Evolutionary conservation across 1,140 invertebrate species (phyloP), one percentile per base, ranked within the genome.

Genomic region (Bombus superbus): DNA sequence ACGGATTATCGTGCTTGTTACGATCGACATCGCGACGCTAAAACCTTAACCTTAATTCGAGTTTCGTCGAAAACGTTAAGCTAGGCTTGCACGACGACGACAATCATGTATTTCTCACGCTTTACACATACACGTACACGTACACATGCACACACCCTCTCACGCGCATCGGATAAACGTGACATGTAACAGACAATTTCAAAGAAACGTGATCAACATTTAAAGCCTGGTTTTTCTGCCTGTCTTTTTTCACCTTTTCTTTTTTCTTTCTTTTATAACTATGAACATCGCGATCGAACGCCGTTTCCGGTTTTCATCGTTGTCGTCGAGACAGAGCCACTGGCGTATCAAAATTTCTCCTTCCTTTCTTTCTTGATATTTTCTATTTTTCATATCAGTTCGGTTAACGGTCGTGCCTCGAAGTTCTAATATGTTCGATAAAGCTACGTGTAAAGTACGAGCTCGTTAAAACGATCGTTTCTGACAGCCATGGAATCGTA

Each of bases 1-100:
- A 59, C 71, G 71, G 64, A 90, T 86, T 80, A 77, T 90, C 75
- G 79, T 74, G 74, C 62, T 28, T 64, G 47, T 85, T 59, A 62
- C 78, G 32, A 82, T 57, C 53, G 59, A 85, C 57, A 32, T 62
- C 77, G 62, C 73, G 64, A 81, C 75, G 40, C 44, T 90, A 82
- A 81, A 81, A 78, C 38, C 80, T 89, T 84, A 79, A 85, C 66
- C n/a, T 59, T 74, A 86, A 82, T 62, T 68, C 68, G 77, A 68
- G 71, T 80, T 74, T 57, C 40, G 64, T 57, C 25, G 66, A 57
- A 38, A 72, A 79, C 85, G 76, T 78, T 78, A 81, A 76, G 64
- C 76, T 85, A 44, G 72, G 75, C 62, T 80, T 64, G 44, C 35
- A 80, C 38, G 80, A 42, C 71, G 32, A 64, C 38, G 62, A 62